Base-by-base conservation (phyloP, 2,888 invertebrate genomes). In the Caradrina clavipalpis region DNA sequence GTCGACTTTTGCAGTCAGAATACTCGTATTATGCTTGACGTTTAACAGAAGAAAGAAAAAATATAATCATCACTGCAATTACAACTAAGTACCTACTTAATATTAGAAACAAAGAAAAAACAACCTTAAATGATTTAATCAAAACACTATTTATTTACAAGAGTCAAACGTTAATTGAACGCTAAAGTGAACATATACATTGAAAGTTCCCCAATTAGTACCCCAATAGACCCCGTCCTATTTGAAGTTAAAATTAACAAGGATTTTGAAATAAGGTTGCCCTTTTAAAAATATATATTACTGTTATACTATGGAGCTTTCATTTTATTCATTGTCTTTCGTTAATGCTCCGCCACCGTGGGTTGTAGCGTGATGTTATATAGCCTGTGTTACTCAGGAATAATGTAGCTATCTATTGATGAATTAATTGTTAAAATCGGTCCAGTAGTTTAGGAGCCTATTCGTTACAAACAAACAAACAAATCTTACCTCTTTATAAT, bases 101-200 rank as follows among this genome's bases (percentile, higher is more conserved):
- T 54, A 21, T 11, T 17, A 7, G 15, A 21, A 45, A 21, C 35
- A 19, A 47, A 21, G 8, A 15, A 47, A 26, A 10, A n/a, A 19
- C 0, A 13, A n/a, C 1, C 35, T 17, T 73, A 56, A 51, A n/a
- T 57, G 15, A 58, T 57, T 47, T 49, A 58, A 72, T 76, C 17
- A 69, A 71, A 68, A 57, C 45, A 42, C 13, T 6, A 42, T 39
- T 49, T 55, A 53, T 53, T 76, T 42, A 49, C 31, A 59, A 57
- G 22, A 59, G 56, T 53, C 49, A 57, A 49, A 58, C 69, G 72
- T 76, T 76, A 72, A 76, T 57, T 71, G 22, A 62, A 60, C 57
- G 21, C n/a, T 31, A 57, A 70, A 49, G 78, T 62, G 72, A 53
- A 42, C 26, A 49, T 39, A 6, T 42, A 69, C 56, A 54, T 71